Evolutionary conservation across 1,140 invertebrate genomes (phyloP).

Genomic region (Coelopa frigida): DNA sequence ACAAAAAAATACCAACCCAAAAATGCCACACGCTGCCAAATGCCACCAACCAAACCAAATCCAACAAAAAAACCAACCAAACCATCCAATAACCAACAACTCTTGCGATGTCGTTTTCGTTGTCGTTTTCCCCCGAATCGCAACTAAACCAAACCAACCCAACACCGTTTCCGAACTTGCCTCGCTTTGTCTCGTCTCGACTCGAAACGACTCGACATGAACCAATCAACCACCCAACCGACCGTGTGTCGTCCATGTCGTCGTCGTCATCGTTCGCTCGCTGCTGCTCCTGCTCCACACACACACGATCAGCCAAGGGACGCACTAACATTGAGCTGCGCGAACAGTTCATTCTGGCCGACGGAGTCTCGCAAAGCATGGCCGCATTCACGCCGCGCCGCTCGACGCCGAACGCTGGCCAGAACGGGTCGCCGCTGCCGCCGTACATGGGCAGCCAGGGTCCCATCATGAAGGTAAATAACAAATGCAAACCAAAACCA

Average conservation of each 20-base stretch:
- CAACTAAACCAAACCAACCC: too few relatives aligned
- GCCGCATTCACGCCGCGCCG: conserved; percentile 87
- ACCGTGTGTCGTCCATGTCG: too few relatives aligned
- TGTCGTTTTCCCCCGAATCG: not conserved
- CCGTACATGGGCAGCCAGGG: conserved; percentile 63
- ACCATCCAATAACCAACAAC: not conserved
- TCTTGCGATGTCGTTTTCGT: conserved; percentile 4
- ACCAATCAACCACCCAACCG: too few relatives aligned
- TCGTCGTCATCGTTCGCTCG: too few relatives aligned
- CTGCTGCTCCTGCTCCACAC: too few relatives aligned
- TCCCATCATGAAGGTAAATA: conserved; percentile 87
- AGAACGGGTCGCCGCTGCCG: conserved; percentile 47
- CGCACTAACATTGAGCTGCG: conserved; percentile 98
- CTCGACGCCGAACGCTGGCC: conserved; percentile 72
- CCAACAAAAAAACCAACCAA: not conserved
- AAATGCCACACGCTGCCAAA: too few relatives aligned
- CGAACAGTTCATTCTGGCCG: conserved; percentile 96
- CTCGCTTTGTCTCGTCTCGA: too few relatives aligned
- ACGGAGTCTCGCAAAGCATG: conserved; percentile 96
- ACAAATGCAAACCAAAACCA: not conserved
- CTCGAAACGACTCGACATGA: too few relatives aligned
- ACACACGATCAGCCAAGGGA: conserved; percentile 79
- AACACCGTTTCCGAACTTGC: too few relatives aligned
- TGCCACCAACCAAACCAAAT: conserved; percentile 2
- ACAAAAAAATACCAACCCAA: conserved; percentile 1